A percentile compares a stretch with the other conserved stretches of the same genome.
These are phyloP conservation scores for Fopius arisanus DNA, from an alignment of 1,140 invertebrate species.

Conservation along the genomic window DNA sequence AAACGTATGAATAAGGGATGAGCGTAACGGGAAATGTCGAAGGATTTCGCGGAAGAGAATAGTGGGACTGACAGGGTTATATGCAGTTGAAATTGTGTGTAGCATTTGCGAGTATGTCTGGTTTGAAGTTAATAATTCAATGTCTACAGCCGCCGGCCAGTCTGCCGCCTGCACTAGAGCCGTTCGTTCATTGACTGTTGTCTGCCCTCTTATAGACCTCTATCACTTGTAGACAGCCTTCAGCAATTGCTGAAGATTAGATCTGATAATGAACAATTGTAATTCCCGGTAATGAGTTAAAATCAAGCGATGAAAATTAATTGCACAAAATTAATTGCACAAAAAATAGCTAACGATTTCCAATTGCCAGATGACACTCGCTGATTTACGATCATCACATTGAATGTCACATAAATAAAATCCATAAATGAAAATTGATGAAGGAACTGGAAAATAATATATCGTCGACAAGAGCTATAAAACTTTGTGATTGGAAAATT, in stretches of 20 bases:
- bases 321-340: no score
- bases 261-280: no score
- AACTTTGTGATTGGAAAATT: no score
- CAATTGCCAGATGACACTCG: no score
- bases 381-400: no score
- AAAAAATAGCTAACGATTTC: no score
- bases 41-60: conserved; percentile 6
- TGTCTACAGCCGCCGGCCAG: conserved; percentile 54
- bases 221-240: conserved; percentile 28
- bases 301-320: no score
- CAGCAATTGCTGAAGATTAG: background rate
- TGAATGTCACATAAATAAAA: no score
- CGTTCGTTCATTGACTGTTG: background rate
- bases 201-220: conserved; percentile 28
- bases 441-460: no score
- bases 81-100: conserved; percentile 32
- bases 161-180: conserved; percentile 50
- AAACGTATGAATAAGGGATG: background rate
- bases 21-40: background rate
- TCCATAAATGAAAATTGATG: no score
- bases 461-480: no score
- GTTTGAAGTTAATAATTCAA: conserved; percentile 58
- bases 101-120: conserved; percentile 48
- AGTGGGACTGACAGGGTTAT: background rate
- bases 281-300: no score